Evolutionary conservation across 2,888 invertebrate genomes (phyloP).

Genomic region (Lasioglossum figueresi): DNA sequence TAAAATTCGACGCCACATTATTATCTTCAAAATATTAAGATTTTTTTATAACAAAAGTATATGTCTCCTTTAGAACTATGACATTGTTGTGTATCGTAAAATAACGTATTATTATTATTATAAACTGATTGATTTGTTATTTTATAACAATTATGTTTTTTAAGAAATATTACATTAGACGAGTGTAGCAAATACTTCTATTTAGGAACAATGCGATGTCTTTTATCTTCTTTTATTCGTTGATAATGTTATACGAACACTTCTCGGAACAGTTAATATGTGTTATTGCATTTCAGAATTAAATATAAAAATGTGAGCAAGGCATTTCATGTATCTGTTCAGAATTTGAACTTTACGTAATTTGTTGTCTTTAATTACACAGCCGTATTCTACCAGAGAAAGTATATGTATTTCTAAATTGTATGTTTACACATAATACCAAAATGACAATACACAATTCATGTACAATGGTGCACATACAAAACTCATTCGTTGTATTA

Average conservation of each 20-base stretch:
- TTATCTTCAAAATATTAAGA: not conserved
- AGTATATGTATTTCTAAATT: slow-evolving; percentile 45
- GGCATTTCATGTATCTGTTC: not conserved
- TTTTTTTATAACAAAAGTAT: slow-evolving; percentile 9
- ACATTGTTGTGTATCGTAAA: not conserved
- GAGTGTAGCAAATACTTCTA: not conserved
- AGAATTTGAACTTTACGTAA: not conserved
- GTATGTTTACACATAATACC: slow-evolving; percentile 45
- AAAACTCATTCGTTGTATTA: slow-evolving; percentile 55
- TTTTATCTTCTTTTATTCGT: not conserved
- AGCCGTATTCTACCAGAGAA: slow-evolving; percentile 32
- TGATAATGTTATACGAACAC: not conserved
- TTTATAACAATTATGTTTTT: not conserved
- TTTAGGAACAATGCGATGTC: not conserved
- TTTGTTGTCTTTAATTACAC: slow-evolving; percentile 13
- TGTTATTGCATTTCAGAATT: not conserved
- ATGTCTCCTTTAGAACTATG: not conserved
- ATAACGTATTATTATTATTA: not conserved
- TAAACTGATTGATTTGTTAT: not conserved
- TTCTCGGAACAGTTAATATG: not conserved
- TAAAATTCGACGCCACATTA: not conserved
- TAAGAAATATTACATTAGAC: not conserved
- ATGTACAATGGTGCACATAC: slow-evolving; percentile 51
- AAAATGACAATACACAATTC: slow-evolving; percentile 35
- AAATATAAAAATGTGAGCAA: not conserved